Evolutionary conservation across 2,888 invertebrate genomes (phyloP).

Genomic region (Mystacides longicornis): DNA sequence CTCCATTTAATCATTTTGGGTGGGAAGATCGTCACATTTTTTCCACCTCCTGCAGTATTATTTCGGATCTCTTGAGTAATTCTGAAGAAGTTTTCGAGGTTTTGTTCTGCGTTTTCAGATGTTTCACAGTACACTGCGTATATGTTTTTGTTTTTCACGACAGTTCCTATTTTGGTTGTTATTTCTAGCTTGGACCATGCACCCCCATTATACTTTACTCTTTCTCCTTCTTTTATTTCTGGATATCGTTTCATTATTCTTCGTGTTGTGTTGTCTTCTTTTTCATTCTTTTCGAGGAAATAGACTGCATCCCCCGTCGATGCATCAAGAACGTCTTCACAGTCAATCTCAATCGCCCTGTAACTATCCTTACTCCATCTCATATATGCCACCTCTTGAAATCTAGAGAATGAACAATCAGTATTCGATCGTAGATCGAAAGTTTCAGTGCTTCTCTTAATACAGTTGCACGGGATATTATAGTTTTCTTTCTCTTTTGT

Average conservation of each 20-base stretch:
- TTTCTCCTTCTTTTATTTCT: neutral
- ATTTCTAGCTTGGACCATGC: neutral
- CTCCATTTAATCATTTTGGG: neutral
- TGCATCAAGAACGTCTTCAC: neutral
- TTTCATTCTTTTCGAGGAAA: neutral
- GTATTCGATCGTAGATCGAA: neutral
- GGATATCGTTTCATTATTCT: neutral
- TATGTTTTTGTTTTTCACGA: neutral
- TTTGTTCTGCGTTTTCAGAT: neutral
- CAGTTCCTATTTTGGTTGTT: no score
- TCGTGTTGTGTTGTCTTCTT: neutral
- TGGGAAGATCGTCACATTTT: neutral
- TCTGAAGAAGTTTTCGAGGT: neutral
- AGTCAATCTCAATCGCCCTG: neutral
- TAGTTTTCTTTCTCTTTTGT: neutral
- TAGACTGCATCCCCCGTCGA: neutral
- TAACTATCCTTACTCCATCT: neutral
- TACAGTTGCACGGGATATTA: neutral
- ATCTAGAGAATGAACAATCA: neutral
- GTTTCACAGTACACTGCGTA: neutral
- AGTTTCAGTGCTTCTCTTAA: neutral
- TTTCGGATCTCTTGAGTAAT: neutral
- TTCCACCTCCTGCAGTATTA: neutral
- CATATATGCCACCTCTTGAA: neutral
- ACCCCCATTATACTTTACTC: neutral